Percentiles rank a stretch among this genome's conserved stretches.
phyloP scores from a whole-genome alignment of 1,140 invertebrate species.

The Drosophila yakuba region DNA sequence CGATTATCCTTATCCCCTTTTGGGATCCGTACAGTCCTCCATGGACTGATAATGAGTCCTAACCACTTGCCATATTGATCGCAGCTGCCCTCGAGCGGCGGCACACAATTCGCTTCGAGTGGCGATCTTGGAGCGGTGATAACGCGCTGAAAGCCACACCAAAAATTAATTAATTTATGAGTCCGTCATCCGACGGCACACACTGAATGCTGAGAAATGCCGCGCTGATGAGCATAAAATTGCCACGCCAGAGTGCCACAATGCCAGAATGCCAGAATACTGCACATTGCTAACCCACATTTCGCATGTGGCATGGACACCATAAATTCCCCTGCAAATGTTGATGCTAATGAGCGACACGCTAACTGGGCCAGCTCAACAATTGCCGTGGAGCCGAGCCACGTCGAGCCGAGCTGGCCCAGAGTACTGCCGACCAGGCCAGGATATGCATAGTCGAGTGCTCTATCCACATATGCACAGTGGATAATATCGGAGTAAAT shows the following conservation, averaged over 20 bases:
- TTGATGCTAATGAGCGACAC: conserved; percentile 81
- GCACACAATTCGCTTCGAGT: conserved; percentile 28
- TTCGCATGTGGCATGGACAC: conserved; percentile 67
- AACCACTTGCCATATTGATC: conserved; percentile 74
- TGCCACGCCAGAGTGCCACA: conserved; percentile 39
- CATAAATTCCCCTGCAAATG: conserved; percentile 76
- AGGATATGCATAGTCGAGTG: conserved; percentile 22
- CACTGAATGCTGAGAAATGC: conserved; percentile 69
- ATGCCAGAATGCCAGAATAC: conserved; percentile 3
- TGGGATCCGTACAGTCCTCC: conserved; percentile 13
- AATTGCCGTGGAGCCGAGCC: conserved; percentile 47
- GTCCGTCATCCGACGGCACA: conserved; percentile 38
- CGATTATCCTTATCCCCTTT: conserved; percentile 65
- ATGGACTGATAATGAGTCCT: conserved; percentile 71
- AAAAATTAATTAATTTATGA: conserved; percentile 83
- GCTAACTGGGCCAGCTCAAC: conserved; percentile 77
- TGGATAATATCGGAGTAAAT: background rate
- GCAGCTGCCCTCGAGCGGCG: conserved; percentile 70
- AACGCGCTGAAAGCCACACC: conserved; percentile 82
- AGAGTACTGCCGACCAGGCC: conserved; percentile 10
- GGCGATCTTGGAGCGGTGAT: conserved; percentile 66
- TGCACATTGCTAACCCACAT: conserved; percentile 74
- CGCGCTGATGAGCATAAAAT: conserved; percentile 78
- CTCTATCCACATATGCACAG: conserved; percentile 12
- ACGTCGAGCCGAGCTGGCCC: conserved; percentile 1